Evolutionary conservation across 2,888 invertebrate genomes (phyloP), one percentile per base, ranked within the genome.

Genomic region (Blastobasis adustella): DNA sequence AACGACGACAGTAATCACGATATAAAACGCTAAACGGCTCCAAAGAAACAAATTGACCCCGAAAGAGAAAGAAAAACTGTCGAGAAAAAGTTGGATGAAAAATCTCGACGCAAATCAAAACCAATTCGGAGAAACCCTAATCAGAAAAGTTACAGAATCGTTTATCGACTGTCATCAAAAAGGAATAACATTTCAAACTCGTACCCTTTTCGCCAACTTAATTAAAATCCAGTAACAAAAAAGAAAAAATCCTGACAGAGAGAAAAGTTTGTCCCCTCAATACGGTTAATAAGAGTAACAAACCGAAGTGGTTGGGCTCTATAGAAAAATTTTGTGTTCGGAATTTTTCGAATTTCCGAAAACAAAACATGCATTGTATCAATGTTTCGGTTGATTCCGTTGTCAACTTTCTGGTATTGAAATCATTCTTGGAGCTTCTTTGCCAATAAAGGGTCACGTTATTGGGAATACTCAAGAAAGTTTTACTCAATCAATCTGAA

Each of bases 91-190:
- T 67, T 64, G 59, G 62, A 69, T 65, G 66, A 65, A 67, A 67
- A 63, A 68, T 61, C 60, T 58, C 59, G 61, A 63, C 23, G 23
- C 68, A 63, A 77, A 77, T 79, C 76, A 78, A 73, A 67, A 67
- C 67, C 71, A 68, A 76, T 74, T 67, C 62, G 54, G 42, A 53
- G 64, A 67, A 66, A 62, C 61, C 67, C 61, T 74, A 76, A 77
- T 76, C 72, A 72, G 65, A 6, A 74, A 79, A 71, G 69, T 69
- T 68, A 67, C 55, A 58, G 63, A 81, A 81, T 79, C 83, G 80
- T 82, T 84, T 79, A 87, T 86, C 80, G 84, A 76, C 73, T 82
- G 82, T 82, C 83, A 82, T 86, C 80, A 82, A 84, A 83, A 82
- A 80, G 79, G 74, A 82, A 83, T 82, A 80, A 84, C 74, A 74